Percentiles rank a stretch among this genome's conserved stretches.
Evolutionary conservation across 2,113 vertebrate species (phyloP).

Genomic region (human): DNA sequence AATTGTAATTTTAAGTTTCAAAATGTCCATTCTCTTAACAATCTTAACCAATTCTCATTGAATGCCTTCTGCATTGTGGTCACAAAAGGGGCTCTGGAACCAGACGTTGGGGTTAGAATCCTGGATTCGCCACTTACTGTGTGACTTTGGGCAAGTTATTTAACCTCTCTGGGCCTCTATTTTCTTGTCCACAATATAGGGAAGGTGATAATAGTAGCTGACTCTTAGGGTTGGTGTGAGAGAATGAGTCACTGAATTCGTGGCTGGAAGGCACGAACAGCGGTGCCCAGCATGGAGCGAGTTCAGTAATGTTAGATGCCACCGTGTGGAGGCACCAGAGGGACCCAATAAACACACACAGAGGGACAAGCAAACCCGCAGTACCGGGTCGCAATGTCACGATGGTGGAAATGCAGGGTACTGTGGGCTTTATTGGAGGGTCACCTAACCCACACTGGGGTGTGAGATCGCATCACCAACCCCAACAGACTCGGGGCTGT

Average conservation of each 20-base stretch:
- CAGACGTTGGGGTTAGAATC: background rate
- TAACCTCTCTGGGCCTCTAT: background rate
- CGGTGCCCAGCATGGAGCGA: rapidly evolving
- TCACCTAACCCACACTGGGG: background rate
- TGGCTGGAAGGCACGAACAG: rapidly evolving
- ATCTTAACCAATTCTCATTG: background rate
- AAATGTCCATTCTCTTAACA: background rate
- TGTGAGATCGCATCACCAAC: background rate
- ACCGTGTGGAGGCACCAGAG: rapidly evolving
- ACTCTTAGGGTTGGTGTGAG: background rate
- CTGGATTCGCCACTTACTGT: background rate
- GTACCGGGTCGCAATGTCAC: rapidly evolving
- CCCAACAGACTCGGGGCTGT: background rate
- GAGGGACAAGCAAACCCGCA: background rate
- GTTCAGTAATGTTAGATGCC: rapidly evolving
- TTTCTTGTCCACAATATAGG: background rate
- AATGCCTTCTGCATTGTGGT: background rate
- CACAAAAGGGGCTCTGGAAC: background rate
- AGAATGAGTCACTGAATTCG: no score
- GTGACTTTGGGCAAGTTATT: background rate
- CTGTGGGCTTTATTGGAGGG: background rate
- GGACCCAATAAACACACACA: background rate
- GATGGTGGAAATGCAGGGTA: background rate
- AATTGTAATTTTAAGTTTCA: background rate
- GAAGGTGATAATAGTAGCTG: no score